Evolutionary conservation across 2,888 invertebrate genomes (phyloP), one percentile per base, ranked within the genome.

Genomic region (Cryptus viduatorius): DNA sequence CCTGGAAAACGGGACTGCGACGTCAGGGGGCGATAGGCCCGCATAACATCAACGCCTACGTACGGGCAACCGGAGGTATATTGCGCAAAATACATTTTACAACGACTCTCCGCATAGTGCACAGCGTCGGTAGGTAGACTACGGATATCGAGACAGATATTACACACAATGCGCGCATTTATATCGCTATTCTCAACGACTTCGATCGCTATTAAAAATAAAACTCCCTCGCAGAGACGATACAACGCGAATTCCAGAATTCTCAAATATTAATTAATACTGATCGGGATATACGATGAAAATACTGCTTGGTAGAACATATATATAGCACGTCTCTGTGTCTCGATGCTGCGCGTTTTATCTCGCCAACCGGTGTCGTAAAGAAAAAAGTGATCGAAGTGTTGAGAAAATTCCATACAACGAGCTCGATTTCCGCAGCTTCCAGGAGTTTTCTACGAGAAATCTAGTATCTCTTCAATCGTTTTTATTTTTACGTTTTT

Each of bases 221-320:
- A 37, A 37, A 37, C 37, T 53, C 79, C 56, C 69, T 14, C 77
- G 46, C 46, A 42, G 61, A 79, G 48, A 71, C 67, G 7, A 48
- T 71, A 67, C 79, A 37, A 48, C 56, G 42, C 76, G 42, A 83
- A 76, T 75, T 72, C 59, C 76, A 72, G 59, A 80, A 80, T 83
- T 77, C 65, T 80, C 80, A 80, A 80, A 80, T 50, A 80, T 61
- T 72, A 80, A 83, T 76, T 83, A 83, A 83, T 83, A 83, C 83
- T 77, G 83, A 83, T 83, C 42, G 59, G 80, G 72, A 80, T 81
- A 79, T 79, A 80, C 14, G 72, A 79, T 83, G 77, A 77, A 80
- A 83, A 83, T 83, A 83, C 83, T 83, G 79, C 59, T 83, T 67
- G 83, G 83, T 83, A 83, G 59, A 83, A 79, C 68, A 76, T 65